These are phyloP conservation scores for Bombylius major DNA, from an alignment of 2,888 invertebrate species.

Conservation along the genomic window DNA sequence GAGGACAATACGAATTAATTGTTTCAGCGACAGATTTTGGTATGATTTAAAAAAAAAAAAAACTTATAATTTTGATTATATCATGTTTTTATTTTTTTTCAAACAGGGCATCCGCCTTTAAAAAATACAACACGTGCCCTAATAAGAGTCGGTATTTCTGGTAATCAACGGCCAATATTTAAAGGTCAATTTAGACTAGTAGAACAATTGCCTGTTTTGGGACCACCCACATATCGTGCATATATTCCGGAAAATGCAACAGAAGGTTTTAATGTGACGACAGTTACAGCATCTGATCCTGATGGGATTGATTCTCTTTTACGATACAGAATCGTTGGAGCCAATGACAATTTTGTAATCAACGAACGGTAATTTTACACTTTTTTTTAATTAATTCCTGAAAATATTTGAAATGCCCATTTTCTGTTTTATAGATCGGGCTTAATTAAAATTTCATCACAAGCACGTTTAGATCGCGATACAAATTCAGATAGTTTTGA, in stretches of 20 bases:
- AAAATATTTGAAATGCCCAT: background rate
- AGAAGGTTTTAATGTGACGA: conserved; percentile 55
- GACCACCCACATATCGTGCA: conserved; percentile 58
- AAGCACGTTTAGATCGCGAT: conserved; percentile 59
- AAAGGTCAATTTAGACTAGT: conserved; percentile 55
- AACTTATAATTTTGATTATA: background rate
- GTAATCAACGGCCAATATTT: conserved; percentile 69
- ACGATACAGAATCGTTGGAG: conserved; percentile 59
- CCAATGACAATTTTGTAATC: conserved; percentile 65
- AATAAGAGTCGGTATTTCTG: conserved; percentile 65
- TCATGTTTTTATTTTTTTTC: background rate
- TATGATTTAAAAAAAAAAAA: too few relatives aligned
- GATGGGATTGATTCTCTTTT: conserved; percentile 60
- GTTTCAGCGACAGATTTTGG: conserved; percentile 61
- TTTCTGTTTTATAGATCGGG: conserved; percentile 42
- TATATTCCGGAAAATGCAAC: conserved; percentile 57
- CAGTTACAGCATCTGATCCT: conserved; percentile 61
- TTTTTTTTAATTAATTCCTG: background rate
- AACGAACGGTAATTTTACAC: conserved; percentile 45
- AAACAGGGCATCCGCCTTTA: conserved; percentile 45
- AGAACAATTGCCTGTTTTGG: conserved; percentile 41
- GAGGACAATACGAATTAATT: conserved; percentile 58
- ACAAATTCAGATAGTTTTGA: conserved; percentile 53
- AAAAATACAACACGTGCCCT: conserved; percentile 52
- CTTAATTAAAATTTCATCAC: conserved; percentile 55